Evolutionary conservation across 2,113 vertebrate genomes (phyloP).

Genomic region (Empidonax traillii): DNA sequence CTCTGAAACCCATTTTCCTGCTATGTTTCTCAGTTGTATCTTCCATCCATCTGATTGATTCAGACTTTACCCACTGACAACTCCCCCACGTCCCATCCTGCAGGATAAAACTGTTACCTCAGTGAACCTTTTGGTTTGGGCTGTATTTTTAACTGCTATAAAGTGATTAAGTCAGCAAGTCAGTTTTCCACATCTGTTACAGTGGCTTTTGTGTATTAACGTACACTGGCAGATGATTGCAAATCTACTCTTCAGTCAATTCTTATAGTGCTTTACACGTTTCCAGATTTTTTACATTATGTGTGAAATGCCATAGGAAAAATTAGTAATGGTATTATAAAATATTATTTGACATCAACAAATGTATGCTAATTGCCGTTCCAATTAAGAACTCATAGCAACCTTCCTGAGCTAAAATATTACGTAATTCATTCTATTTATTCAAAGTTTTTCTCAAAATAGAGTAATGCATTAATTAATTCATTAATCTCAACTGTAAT

Average conservation of each 20-base stretch:
- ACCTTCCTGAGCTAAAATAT: not conserved
- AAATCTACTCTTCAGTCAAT: not conserved
- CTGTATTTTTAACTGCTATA: not conserved
- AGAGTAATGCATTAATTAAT: slow-evolving; percentile 38
- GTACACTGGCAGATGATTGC: not conserved
- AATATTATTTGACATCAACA: not conserved
- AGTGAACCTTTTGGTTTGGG: not conserved
- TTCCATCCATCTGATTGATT: not conserved
- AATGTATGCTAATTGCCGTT: not conserved
- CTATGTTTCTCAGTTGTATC: not conserved
- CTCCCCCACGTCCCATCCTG: not conserved
- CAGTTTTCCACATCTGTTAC: not conserved
- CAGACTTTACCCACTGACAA: not conserved
- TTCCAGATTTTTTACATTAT: not conserved
- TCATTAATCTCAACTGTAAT: slow-evolving; percentile 9
- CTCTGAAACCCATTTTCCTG: not conserved
- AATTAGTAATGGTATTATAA: not conserved
- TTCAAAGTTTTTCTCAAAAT: slow-evolving; percentile 29
- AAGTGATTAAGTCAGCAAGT: not conserved
- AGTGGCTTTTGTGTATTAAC: not conserved
- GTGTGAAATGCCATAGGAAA: not conserved
- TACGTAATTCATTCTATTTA: not conserved
- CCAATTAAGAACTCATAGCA: not conserved
- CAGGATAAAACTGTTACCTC: not conserved
- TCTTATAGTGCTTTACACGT: not conserved